Base-by-base conservation (phyloP, 2,797 vertebrate species). In the Premnoplex brunnescens region DNA sequence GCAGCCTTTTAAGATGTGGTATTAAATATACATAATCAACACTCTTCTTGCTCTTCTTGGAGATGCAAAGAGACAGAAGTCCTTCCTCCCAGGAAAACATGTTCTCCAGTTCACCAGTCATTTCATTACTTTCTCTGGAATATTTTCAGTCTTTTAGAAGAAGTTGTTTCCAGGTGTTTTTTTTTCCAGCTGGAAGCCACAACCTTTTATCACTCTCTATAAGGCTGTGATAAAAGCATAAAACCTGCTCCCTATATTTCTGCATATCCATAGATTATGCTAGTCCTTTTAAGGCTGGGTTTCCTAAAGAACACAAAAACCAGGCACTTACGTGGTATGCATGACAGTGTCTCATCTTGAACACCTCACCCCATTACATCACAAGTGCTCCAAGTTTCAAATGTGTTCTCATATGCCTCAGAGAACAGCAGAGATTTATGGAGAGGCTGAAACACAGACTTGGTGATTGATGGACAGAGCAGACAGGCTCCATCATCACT, bases 1-100 rank as follows among this genome's bases (percentile, higher is more conserved):
- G 39, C 36, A 80, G 51, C 36, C 37, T 88, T 91, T 96, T 92
- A 90, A 94, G 54, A 67, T 75, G 69, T 93, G 26, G 58, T 79
- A 90, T 73, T 79, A 95, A 88, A 94, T 36, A 93, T 15, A 88
- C 52, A 81, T 71, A 93, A 93, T 91, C 73, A 95, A 94, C 60
- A 93, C 12, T 34, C 44, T 85, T 96, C 78, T 95, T 82, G 64
- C 44, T 90, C 78, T 63, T 94, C 32, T 64, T 68, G 52, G 27
- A 68, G 62, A 64, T 30, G 49, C 27, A 71, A 86, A 86, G 32
- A 44, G 22, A 73, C 30, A 6, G 46, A 73, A 82, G 11, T 11
- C 21, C 17, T 5, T 24, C 7, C 7, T 27, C 7, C 17, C 7
- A 46, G 21, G 27, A 82, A 83, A 59, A n/a, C 6, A 71, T 67